Evolutionary conservation across 2,797 vertebrate species (phyloP), one percentile per base, ranked within the genome.

Genomic region (Halcyon leucocephala): DNA sequence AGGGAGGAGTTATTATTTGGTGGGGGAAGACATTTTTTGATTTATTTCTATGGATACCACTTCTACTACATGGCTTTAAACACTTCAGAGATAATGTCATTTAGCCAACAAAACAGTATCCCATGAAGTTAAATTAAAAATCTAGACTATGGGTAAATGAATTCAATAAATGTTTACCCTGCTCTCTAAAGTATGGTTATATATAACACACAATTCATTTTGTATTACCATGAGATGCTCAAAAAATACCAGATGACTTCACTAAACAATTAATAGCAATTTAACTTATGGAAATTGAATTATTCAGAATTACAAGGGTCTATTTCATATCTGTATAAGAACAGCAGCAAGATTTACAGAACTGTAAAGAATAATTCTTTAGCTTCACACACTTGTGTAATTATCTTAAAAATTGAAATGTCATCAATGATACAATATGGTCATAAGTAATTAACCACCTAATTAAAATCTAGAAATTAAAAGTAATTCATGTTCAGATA

Each of bases 381-480:
- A 88, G 73, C 81, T 97, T 97, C 48, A 76, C 61, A 49, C 44
- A 94, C 84, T 97, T 94, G 86, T 92, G 91, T 93, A 97, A 97
- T 95, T 93, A 95, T 80, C 95, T 97, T 97, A 91, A 97, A 97
- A 97, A 97, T 57, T 92, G 95, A 98, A 98, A 96, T 96, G 96
- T 91, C 94, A 97, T 97, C 96, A 97, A 92, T 86, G 92, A 97
- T 91, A 96, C 97, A 97, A 97, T 94, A 91, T 94, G 88, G 95
- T 96, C 95, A 96, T 94, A 97, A 97, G 97, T 97, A 97, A 98
- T 98, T 97, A 98, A 97, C 94, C 96, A 96, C 81, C 79, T 97
- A 96, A 98, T 98, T 98, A 97, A 98, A 97, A 97, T 93, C 92
- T 90, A 97, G 85, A 97, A 98, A 95, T 97, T 95, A 95, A 95